Evolutionary conservation across 2,888 invertebrate species (phyloP).

Genomic region (Baccha elongata): DNA sequence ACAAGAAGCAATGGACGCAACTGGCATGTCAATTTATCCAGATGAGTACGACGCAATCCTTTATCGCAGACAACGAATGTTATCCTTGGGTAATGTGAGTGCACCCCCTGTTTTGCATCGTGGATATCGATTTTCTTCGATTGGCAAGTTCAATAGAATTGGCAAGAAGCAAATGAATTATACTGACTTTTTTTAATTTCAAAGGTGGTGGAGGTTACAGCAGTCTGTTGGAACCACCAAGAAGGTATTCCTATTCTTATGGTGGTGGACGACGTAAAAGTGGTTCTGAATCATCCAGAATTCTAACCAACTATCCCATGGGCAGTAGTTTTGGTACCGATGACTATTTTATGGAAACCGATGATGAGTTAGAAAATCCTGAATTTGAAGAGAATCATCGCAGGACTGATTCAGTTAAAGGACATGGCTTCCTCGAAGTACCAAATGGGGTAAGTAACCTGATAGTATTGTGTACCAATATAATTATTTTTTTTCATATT

Average conservation of each 20-base stretch:
- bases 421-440: slow-evolving; percentile 81
- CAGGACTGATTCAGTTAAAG: slow-evolving; percentile 80
- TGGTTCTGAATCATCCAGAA: slow-evolving; percentile 84
- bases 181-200: neutral
- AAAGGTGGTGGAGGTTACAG: slow-evolving; percentile 87
- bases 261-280: slow-evolving; percentile 84
- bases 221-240: slow-evolving; percentile 87
- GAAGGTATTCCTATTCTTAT: slow-evolving; percentile 84
- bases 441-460: slow-evolving; percentile 81
- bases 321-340: slow-evolving; percentile 82
- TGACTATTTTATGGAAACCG: slow-evolving; percentile 82
- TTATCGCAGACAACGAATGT: slow-evolving; percentile 84
- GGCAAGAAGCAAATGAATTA: neutral
- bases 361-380: slow-evolving; percentile 82
- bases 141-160: slow-evolving; percentile 80
- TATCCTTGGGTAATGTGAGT: slow-evolving; percentile 88
- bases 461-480: no score
- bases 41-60: slow-evolving; percentile 83
- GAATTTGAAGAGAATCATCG: slow-evolving; percentile 81
- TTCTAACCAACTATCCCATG: slow-evolving; percentile 82
- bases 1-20: slow-evolving; percentile 89
- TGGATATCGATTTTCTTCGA: slow-evolving; percentile 85
- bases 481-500: slow-evolving; percentile 3
- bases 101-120: slow-evolving; percentile 83
- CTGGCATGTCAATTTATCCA: slow-evolving; percentile 83